A percentile compares a stretch with the other conserved stretches of the same genome.
Conservation (phyloP, 37 sponge, comb jelly and placozoan genomes). For the Lycopodina hypogea region DNA sequence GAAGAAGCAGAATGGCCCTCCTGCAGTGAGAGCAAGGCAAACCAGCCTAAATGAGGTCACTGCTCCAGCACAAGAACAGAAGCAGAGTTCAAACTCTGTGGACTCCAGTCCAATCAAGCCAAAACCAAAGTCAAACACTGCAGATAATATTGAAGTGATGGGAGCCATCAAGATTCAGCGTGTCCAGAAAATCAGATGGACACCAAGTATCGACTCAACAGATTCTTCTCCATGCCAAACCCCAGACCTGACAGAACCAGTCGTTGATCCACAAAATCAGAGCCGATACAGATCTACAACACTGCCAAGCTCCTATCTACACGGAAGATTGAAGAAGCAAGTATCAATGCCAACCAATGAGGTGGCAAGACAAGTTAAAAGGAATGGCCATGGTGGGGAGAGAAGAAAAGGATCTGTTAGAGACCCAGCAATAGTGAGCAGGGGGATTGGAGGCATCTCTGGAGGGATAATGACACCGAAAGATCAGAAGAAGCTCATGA, state of each 20-base stretch:
- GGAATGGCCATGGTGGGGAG: too few relatives aligned
- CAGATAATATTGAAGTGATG: slow-evolving; percentile 11
- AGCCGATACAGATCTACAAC: neutral
- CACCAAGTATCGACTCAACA: slow-evolving; percentile 20
- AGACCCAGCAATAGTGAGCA: neutral
- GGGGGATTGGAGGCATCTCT: neutral
- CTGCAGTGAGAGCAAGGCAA: neutral
- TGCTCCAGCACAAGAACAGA: too few relatives aligned
- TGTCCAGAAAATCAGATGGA: slow-evolving; percentile 53
- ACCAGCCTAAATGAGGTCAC: too few relatives aligned
- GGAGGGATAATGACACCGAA: slow-evolving; percentile 1
- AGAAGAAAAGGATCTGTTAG: too few relatives aligned
- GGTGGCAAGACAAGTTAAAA: neutral
- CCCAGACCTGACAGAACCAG: neutral
- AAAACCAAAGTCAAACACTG: neutral
- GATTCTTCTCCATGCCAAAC: neutral
- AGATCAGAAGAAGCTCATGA: neutral
- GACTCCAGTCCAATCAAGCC: too few relatives aligned
- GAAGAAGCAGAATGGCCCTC: neutral
- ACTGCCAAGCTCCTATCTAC: neutral
- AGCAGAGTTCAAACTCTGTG: too few relatives aligned
- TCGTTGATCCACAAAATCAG: neutral
- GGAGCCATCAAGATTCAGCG: slow-evolving; percentile 38
- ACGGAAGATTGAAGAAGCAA: neutral
- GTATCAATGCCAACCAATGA: neutral